A percentile compares a stretch with the other conserved stretches of the same genome.
Conservation (phyloP, 2,797 vertebrate species). For the Lepilemur ruficaudatus region DNA sequence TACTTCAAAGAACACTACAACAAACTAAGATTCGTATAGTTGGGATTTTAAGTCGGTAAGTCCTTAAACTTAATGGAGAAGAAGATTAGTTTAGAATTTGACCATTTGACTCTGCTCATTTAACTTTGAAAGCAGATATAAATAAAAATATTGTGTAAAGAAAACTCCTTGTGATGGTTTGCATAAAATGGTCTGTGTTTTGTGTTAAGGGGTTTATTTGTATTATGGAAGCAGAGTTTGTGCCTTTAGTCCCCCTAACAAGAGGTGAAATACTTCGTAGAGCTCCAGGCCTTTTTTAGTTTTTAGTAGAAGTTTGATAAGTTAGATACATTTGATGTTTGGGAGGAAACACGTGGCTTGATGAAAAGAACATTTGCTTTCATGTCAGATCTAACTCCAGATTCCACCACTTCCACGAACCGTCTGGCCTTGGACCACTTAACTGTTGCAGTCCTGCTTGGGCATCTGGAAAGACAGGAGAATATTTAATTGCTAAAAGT, state of each 20-base stretch:
- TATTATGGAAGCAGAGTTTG: not conserved
- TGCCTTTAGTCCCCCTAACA: not conserved
- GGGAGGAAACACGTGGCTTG: not conserved
- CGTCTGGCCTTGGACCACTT: not conserved
- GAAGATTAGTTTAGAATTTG: not conserved
- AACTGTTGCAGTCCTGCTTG: not conserved
- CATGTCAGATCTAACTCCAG: not conserved
- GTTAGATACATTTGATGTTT: not conserved
- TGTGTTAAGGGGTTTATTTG: constrained; percentile 14
- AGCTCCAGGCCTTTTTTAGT: not conserved
- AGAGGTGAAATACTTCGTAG: not conserved
- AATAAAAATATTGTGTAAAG: constrained; percentile 39
- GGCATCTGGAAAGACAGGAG: not conserved
- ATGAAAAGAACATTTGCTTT: not conserved
- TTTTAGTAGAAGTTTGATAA: not conserved
- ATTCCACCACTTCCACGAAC: not conserved
- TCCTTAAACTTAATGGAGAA: constrained; percentile 11
- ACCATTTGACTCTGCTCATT: not conserved
- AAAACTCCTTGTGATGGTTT: constrained; percentile 29
- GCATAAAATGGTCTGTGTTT: not conserved
- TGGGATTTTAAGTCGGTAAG: not conserved
- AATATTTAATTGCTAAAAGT: not conserved
- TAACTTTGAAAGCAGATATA: not conserved
- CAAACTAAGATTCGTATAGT: not conserved
- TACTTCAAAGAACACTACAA: not conserved